Evolutionary conservation across 2,113 vertebrate genomes (phyloP), one percentile per base, ranked within the genome.

Genomic region (Myxocyprinus asiaticus): DNA sequence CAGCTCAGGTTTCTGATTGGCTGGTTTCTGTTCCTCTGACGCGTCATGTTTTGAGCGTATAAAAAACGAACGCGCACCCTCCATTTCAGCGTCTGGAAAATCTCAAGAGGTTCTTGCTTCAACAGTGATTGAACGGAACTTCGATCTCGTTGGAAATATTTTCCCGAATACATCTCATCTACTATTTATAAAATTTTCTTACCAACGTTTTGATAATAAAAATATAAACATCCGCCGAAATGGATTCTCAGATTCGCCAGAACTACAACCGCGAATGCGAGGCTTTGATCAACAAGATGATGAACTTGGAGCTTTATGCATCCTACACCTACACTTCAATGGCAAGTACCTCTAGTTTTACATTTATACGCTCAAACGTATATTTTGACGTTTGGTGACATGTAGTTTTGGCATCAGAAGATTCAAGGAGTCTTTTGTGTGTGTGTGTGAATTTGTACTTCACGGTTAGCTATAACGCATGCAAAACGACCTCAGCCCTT

Each of bases 91-190:
- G 42, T 50, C 4, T 73, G 76, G 82, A 76, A 81, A 42, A 51
- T 9, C 0, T 0, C 0, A 0, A 58, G 74, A 67, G 81, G 89
- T 92, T 93, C 86, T 92, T 92, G 92, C 89, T 94, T 95, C 95
- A 95, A 95, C 94, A 95, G 94, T 95, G 94, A 68, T 96, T 96
- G 95, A 90, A 94, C 94, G 93, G 94, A 93, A 85, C 91, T 83
- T 86, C 86, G 83, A 63, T 6, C 10, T 73, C 66, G 14, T 67
- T 51, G 68, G 12, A 6, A 10, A 7, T 15, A 9, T 9, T 5
- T 42, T 72, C 4, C 3, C 6, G 14, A 5, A 12, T 22, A 11
- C 0, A 45, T 33, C 8, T 56, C 11, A 4, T 15, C 5, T 61
- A 43, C 0, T 50, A 71, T 84, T 7, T 78, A 51, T 67, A 51